These are phyloP conservation scores for Mercenaria mercenaria DNA, from an alignment of 1,140 invertebrate genomes.

Conservation along the genomic window DNA sequence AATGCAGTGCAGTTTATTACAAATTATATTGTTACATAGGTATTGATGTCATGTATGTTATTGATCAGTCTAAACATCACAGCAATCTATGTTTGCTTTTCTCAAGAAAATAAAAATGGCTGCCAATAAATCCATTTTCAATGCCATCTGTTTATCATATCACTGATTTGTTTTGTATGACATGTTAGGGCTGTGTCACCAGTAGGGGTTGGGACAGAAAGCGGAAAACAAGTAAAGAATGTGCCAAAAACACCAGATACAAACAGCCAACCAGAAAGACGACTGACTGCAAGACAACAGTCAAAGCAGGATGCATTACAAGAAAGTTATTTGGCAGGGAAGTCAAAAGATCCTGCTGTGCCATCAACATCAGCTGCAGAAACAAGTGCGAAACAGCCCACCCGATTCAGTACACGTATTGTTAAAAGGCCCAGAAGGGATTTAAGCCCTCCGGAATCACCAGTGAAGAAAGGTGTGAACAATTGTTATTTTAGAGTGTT, in stretches of 20 bases:
- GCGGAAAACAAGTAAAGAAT: conserved; percentile 50
- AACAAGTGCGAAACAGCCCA: conserved; percentile 66
- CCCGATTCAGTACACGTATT: conserved; percentile 68
- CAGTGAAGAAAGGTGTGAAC: conserved; percentile 74
- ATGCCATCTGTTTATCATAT: background rate
- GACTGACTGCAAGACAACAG: conserved; percentile 35
- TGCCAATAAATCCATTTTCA: background rate
- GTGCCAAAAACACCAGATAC: conserved; percentile 27
- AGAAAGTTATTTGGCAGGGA: background rate
- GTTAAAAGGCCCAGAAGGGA: conserved; percentile 76
- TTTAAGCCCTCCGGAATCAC: conserved; percentile 76
- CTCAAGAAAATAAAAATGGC: background rate
- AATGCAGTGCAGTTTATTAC: too few species aligned
- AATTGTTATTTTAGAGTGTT: too few species aligned
- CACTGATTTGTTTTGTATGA: background rate
- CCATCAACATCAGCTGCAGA: conserved; percentile 23
- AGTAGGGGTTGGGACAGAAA: background rate
- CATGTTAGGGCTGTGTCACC: conserved; percentile 6
- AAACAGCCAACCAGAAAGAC: background rate
- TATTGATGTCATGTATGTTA: too few species aligned
- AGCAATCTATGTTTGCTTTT: background rate
- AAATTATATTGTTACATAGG: too few species aligned
- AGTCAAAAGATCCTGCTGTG: background rate
- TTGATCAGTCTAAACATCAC: too few species aligned
- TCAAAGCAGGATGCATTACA: conserved; percentile 36